A percentile compares a stretch with the other conserved stretches of the same genome.
phyloP scores from a whole-genome alignment of 2,888 invertebrate species.

The Drosophila setosimentum region DNA sequence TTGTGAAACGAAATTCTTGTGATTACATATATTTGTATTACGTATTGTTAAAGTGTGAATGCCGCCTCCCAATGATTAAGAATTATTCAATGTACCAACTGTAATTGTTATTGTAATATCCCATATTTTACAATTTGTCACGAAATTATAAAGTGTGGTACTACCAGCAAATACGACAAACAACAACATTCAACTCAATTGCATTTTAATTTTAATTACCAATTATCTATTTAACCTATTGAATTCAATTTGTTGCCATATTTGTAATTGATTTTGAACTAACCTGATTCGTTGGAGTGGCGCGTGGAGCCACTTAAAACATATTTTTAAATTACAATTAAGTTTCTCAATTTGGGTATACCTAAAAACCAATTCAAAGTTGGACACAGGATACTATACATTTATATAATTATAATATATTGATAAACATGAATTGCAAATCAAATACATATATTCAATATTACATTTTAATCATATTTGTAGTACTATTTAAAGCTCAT shows the following conservation, averaged over 20 bases:
- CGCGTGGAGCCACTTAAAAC: conserved; percentile 34
- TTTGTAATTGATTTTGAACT: conserved; percentile 41
- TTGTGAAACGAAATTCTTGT: conserved; percentile 76
- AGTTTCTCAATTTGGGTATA: conserved; percentile 34
- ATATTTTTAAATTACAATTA: conserved; percentile 45
- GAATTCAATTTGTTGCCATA: conserved; percentile 54
- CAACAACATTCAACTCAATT: conserved; percentile 47
- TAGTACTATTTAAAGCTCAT: background rate
- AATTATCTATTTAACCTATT: conserved; percentile 12
- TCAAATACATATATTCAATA: conserved; percentile 48
- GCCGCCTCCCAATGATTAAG: conserved; percentile 28
- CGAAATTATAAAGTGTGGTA: conserved; percentile 59
- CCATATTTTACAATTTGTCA: conserved; percentile 49
- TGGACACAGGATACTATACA: conserved; percentile 37
- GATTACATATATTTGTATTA: conserved; percentile 63
- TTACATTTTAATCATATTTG: background rate
- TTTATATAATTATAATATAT: conserved; percentile 45
- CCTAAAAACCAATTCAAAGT: conserved; percentile 37
- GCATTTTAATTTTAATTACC: conserved; percentile 47
- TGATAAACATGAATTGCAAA: conserved; percentile 47
- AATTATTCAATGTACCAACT: conserved; percentile 41
- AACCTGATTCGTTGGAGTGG: conserved; percentile 41
- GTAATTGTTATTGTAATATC: conserved; percentile 47
- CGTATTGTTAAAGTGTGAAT: conserved; percentile 63
- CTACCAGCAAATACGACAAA: conserved; percentile 17